phyloP scores from a whole-genome alignment of 2,888 invertebrate species.

The Tipula vernalis region DNA sequence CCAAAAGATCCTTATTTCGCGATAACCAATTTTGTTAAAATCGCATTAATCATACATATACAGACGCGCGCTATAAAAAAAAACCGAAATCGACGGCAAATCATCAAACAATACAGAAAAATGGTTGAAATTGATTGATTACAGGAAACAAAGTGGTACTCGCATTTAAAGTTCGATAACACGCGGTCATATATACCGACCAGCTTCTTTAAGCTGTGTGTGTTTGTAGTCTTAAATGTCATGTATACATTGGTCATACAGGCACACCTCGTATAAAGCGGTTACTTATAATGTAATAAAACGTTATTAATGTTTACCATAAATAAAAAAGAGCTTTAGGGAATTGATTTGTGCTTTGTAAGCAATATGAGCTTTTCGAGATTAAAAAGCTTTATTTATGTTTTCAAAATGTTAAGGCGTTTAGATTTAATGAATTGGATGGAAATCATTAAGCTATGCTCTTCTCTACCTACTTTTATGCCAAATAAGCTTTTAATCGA shows the following conservation, averaged over 20 bases:
- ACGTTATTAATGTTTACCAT: no score
- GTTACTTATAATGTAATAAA: no score
- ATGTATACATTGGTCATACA: neutral
- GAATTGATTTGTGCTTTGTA: no score
- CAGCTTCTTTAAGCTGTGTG: neutral
- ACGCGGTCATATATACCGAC: neutral
- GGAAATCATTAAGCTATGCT: no score
- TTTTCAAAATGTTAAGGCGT: no score
- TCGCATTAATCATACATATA: neutral
- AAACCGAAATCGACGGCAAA: neutral
- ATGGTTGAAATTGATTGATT: neutral
- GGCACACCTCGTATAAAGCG: neutral
- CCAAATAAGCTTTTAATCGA: no score
- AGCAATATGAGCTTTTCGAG: no score
- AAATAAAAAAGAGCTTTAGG: no score
- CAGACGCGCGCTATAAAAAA: neutral
- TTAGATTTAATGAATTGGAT: no score
- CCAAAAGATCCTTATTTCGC: neutral
- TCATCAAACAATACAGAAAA: neutral
- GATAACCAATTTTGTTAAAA: neutral
- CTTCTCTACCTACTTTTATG: no score
- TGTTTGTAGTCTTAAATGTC: neutral
- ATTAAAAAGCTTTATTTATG: no score
- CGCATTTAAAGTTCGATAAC: neutral
- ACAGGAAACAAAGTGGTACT: neutral